Conservation (phyloP, 2,888 invertebrate genomes). For the Lasioglossum pauxillum region DNA sequence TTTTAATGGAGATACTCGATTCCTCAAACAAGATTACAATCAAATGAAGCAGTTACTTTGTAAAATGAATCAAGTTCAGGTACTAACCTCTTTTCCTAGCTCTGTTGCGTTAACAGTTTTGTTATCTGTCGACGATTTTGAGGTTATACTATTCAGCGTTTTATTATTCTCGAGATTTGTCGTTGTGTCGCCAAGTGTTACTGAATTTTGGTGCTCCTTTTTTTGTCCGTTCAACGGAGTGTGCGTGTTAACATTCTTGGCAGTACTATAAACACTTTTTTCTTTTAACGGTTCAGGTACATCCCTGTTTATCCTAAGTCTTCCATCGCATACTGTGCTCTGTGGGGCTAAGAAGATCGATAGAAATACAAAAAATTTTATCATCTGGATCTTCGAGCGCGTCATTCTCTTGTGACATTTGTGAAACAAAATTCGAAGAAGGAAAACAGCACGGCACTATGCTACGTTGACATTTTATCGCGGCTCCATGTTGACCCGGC, state of each 20-base stretch:
- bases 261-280: constrained; percentile 35
- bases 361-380: constrained; percentile 71
- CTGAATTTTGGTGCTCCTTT: constrained; percentile 25
- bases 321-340: constrained; percentile 65
- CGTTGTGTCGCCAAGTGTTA: constrained; percentile 16
- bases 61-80: neutral
- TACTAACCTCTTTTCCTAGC: constrained; percentile 60
- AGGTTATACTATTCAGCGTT: constrained; percentile 61
- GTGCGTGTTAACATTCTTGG: constrained; percentile 41
- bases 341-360: constrained; percentile 70
- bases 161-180: constrained; percentile 34
- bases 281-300: constrained; percentile 21
- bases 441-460: constrained; percentile 48
- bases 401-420: constrained; percentile 73
- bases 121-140: constrained; percentile 49
- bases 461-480: constrained; percentile 48
- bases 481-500: constrained; percentile 67
- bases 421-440: constrained; percentile 52
- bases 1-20: neutral
- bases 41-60: neutral
- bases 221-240: constrained; percentile 29
- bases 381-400: constrained; percentile 71
- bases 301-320: constrained; percentile 50
- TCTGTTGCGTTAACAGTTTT: constrained; percentile 52
- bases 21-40: neutral